phyloP scores from a whole-genome alignment of 2,113 vertebrate species.

The Numida meleagris region DNA sequence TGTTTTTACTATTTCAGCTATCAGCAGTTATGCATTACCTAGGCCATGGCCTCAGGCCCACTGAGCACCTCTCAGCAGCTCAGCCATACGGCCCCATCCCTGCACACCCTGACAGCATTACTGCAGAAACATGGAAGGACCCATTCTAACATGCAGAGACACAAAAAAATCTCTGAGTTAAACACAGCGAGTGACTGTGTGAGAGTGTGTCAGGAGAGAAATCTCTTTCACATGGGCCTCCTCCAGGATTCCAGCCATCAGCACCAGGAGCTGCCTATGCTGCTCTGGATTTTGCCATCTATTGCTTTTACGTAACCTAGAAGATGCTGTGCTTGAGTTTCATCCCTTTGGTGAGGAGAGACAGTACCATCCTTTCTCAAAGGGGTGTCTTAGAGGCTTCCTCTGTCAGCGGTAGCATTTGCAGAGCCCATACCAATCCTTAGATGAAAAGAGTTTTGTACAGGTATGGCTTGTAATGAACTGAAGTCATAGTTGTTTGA shows the following conservation, averaged over 20 bases:
- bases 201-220: background rate
- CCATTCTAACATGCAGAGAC: background rate
- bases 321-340: background rate
- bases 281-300: background rate
- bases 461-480: background rate
- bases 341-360: background rate
- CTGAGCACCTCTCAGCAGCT: background rate
- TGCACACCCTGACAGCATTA: rapidly evolving
- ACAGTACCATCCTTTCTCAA: background rate
- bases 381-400: background rate
- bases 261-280: background rate
- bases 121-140: background rate
- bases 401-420: background rate
- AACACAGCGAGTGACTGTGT: background rate
- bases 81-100: background rate
- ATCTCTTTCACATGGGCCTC: background rate
- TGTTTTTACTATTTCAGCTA: background rate
- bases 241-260: background rate
- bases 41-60: background rate
- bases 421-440: background rate
- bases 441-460: background rate
- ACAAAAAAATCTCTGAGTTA: background rate
- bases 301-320: background rate
- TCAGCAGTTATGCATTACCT: background rate
- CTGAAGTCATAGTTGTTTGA: background rate